Conservation (phyloP, 2,797 vertebrate genomes). For the Ispidina lecontei region DNA sequence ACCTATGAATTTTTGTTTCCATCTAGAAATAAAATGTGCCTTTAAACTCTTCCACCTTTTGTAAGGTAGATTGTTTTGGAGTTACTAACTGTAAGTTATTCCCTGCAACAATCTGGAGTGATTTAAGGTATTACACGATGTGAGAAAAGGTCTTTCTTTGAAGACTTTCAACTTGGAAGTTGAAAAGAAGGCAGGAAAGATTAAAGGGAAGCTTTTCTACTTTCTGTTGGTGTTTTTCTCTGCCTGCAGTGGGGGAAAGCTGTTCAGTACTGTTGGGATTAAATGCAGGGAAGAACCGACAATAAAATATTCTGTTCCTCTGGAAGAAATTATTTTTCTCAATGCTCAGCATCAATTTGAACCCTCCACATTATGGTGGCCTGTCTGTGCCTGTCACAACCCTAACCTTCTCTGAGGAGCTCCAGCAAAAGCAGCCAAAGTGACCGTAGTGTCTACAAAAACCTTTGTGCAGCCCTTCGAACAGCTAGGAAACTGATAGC, state of each 20-base stretch:
- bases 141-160: background rate
- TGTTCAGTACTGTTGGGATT: background rate
- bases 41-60: background rate
- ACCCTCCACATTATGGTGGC: background rate
- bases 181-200: background rate
- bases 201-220: background rate
- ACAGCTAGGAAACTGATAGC: background rate
- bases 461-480: background rate
- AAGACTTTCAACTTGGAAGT: background rate
- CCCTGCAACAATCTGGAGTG: background rate
- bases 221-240: background rate
- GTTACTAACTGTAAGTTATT: background rate
- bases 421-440: background rate
- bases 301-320: background rate
- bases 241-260: background rate
- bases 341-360: background rate
- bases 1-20: background rate
- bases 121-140: background rate
- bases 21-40: background rate
- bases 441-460: background rate
- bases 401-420: background rate
- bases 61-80: background rate
- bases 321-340: background rate
- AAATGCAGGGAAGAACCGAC: background rate
- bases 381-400: background rate